Conservation (phyloP, 2,113 vertebrate genomes). For the Ceratotherium simum region DNA sequence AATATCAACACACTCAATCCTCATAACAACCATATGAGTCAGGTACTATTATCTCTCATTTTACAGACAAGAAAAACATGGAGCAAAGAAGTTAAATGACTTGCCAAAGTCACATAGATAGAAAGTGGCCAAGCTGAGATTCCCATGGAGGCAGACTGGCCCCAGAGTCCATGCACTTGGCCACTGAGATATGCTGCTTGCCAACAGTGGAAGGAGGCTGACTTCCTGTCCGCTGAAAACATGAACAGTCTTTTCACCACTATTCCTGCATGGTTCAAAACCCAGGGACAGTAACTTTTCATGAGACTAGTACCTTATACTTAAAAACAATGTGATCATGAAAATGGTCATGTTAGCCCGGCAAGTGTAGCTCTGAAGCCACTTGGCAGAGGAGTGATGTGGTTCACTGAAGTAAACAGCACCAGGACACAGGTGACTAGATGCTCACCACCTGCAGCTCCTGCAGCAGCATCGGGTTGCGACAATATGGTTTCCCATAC, state of each 20-base stretch:
- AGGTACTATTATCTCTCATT: constrained; percentile 33
- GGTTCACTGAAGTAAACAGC: background rate
- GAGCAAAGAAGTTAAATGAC: background rate
- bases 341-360: background rate
- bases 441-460: background rate
- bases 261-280: background rate
- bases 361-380: background rate
- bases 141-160: background rate
- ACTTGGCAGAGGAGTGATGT: background rate
- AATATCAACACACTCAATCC: constrained; percentile 48
- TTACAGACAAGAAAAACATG: constrained; percentile 42
- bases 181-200: background rate
- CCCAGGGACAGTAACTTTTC: background rate
- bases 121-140: background rate
- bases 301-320: background rate
- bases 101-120: background rate
- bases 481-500: background rate
- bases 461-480: too few relatives aligned
- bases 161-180: background rate
- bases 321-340: background rate
- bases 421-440: background rate
- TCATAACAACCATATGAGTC: background rate
- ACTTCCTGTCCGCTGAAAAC: background rate
- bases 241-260: background rate
- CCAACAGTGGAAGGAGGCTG: background rate